Evolutionary conservation across 2,888 invertebrate species (phyloP).

Genomic region (Meliscaeva auricollis): DNA sequence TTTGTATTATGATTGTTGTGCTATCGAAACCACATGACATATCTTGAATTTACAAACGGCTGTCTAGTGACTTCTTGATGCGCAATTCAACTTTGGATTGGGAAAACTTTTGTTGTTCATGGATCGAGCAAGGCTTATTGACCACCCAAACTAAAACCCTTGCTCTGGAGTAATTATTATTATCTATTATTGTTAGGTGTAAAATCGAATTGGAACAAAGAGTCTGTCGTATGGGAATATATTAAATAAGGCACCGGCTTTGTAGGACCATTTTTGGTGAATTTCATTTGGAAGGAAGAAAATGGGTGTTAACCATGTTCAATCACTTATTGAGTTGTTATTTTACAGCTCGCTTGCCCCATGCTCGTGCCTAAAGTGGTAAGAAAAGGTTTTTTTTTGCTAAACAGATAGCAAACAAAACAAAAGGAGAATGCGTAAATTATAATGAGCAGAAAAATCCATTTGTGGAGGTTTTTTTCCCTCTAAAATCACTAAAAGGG

Average conservation of each 20-base stretch:
- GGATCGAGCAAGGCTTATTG: too few species aligned
- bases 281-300: conserved; percentile 37
- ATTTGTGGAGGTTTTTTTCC: conserved; percentile 44
- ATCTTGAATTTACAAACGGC: conserved; percentile 56
- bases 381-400: not conserved
- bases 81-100: conserved; percentile 6
- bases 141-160: conserved; percentile 60
- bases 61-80: conserved; percentile 21
- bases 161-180: conserved; percentile 69
- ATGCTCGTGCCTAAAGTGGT: not conserved
- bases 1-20: too few species aligned
- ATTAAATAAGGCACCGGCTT: conserved; percentile 56
- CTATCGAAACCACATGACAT: conserved; percentile 22
- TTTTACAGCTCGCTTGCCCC: conserved; percentile 30
- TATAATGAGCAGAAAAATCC: conserved; percentile 67
- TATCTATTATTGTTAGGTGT: conserved; percentile 74
- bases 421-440: conserved; percentile 46
- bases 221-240: not conserved
- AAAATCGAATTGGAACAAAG: conserved; percentile 50
- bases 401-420: not conserved
- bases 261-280: conserved; percentile 54
- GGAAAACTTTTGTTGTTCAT: conserved; percentile 44
- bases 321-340: conserved; percentile 69
- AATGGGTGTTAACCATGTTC: conserved; percentile 67
- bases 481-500: conserved; percentile 35